Percentiles rank a stretch among this genome's conserved stretches.
phyloP scores from a whole-genome alignment of 1,140 invertebrate genomes.

The Drosophila willistoni region DNA sequence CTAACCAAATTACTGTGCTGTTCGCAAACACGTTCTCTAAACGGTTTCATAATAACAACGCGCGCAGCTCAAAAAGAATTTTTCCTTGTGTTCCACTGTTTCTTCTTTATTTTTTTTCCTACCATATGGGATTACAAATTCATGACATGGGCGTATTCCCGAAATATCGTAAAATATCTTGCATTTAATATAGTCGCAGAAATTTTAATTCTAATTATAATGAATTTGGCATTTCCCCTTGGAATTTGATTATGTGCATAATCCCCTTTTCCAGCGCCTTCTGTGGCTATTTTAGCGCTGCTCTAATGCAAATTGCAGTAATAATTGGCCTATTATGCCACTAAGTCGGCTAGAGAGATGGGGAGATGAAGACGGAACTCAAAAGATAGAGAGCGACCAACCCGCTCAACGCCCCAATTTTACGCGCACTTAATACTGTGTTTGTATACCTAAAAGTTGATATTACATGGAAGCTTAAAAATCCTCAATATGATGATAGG shows the following conservation, averaged over 20 bases:
- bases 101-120: constrained; percentile 11
- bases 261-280: background rate
- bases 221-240: too few relatives aligned
- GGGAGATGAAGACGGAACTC: constrained; percentile 24
- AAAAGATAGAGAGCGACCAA: constrained; percentile 50
- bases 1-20: constrained; percentile 81
- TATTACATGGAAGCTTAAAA: constrained; percentile 51
- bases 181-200: background rate
- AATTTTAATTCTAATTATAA: constrained; percentile 3
- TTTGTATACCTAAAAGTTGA: constrained; percentile 71
- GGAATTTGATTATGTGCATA: too few relatives aligned
- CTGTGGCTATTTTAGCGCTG: constrained; percentile 33
- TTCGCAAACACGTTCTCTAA: constrained; percentile 82
- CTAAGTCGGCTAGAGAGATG: constrained; percentile 31
- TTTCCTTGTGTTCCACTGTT: constrained; percentile 33
- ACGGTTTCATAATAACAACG: constrained; percentile 81
- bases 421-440: constrained; percentile 65
- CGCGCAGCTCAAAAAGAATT: constrained; percentile 66
- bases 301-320: constrained; percentile 81
- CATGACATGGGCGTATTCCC: background rate
- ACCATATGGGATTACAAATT: constrained; percentile 47
- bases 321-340: constrained; percentile 81
- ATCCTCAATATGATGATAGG: constrained; percentile 50
- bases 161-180: background rate
- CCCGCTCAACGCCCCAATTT: constrained; percentile 62